Conservation (phyloP, 2,113 vertebrate genomes). For the Cyprinus carpio region DNA sequence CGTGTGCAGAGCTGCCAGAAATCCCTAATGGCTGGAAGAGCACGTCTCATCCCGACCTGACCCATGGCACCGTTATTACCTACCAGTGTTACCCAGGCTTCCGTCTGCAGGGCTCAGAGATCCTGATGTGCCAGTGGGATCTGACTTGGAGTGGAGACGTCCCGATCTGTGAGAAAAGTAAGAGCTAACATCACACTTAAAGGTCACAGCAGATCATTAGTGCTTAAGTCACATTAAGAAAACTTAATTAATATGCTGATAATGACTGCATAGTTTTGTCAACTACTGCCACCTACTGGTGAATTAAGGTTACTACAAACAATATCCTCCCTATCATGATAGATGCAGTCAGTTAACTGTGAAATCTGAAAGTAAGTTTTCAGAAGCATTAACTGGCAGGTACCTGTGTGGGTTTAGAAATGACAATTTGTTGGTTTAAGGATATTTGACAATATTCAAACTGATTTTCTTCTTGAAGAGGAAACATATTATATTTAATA, state of each 20-base stretch:
- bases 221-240: not conserved
- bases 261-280: not conserved
- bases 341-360: not conserved
- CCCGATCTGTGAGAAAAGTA: constrained; percentile 89
- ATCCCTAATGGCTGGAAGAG: constrained; percentile 96
- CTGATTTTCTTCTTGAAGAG: too few species aligned
- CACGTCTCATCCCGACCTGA: constrained; percentile 89
- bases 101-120: constrained; percentile 84
- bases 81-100: constrained; percentile 97
- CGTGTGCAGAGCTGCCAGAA: constrained; percentile 92
- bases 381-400: too few species aligned
- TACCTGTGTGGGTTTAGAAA: too few species aligned
- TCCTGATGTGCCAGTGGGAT: constrained; percentile 99
- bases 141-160: constrained; percentile 93
- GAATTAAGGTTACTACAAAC: not conserved
- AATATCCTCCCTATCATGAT: too few species aligned
- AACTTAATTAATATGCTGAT: not conserved
- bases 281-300: constrained; percentile 45
- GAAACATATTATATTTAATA: too few species aligned
- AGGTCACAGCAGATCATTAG: not conserved
- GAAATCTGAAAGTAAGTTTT: too few species aligned
- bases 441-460: too few species aligned
- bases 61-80: constrained; percentile 92
- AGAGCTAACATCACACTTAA: constrained; percentile 57
- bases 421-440: too few species aligned